Evolutionary conservation across 1,140 invertebrate species (phyloP), one percentile per base, ranked within the genome.

Genomic region (Rhizoglyphus robini): DNA sequence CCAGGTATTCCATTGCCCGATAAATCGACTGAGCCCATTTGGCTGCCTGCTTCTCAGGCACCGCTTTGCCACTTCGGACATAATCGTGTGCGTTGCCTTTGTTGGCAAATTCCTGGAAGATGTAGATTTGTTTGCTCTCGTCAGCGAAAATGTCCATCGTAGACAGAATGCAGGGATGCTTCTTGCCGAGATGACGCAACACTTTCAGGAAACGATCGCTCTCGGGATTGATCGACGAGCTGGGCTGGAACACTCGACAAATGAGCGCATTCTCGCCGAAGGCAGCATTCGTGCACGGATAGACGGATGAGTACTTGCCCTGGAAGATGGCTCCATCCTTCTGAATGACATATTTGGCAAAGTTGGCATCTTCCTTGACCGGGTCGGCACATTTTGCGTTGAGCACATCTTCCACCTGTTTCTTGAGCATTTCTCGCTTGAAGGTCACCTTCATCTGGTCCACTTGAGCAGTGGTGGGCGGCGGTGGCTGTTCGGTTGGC

Each of bases 81-180:
- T 48, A 64, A 25, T 31, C 29, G 1, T 49, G 4, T 18, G 1
- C 2, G 41, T 47, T 51, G 46, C 63, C 63, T 20, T 27, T 48
- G 20, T 49, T 51, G 11, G 63, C 63, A 8, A 64, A 48, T 27
- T 64, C 63, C n/a, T 64, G 63, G 29, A 64, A 27, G 8, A 64
- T 8, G n/a, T 48, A 49, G 2, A 64, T 15, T 3, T 57, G 18
- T 13, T 30, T 2, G 5, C 11, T 38, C 23, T 64, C 46, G n/a
- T 64, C 63, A 27, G 15, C 15, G 25, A 64, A 64, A 15, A 64
- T 51, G 31, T 64, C 63, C 25, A 3, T 36, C n/a, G 63, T 64
- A 32, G n/a, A 15, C 1, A 64, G 23, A 51, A 64, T 51, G 41
- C 38, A 4, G 25, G 46, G 63, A 3, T 4, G 32, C 15, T 61